Evolutionary conservation across 30 jellyfish, hydroid and myxozoan species (phyloP).

Genomic region (Hydra vulgaris): DNA sequence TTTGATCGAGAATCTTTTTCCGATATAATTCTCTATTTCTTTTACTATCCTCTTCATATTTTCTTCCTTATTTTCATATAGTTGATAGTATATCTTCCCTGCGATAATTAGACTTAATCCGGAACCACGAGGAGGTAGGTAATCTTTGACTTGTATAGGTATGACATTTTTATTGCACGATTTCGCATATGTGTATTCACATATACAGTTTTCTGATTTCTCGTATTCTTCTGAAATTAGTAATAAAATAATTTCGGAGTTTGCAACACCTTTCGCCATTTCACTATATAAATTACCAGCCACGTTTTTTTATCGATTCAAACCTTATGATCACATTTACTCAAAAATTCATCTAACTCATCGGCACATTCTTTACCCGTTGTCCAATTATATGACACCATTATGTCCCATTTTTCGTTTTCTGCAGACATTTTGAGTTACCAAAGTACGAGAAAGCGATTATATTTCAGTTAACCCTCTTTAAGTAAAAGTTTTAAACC

Average conservation of each 20-base stretch:
- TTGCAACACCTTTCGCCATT: constrained; percentile 22
- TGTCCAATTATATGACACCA: constrained; percentile 10
- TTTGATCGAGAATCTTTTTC: neutral
- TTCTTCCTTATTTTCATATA: neutral
- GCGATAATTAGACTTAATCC: neutral
- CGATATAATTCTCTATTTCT: neutral
- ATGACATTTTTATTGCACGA: constrained; percentile 5
- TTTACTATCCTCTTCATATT: neutral
- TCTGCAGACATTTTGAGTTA: neutral
- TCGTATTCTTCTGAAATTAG: constrained; percentile 12
- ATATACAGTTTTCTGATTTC: constrained; percentile 5
- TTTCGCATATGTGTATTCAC: constrained; percentile 14
- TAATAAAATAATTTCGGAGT: neutral
- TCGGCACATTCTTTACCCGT: constrained; percentile 11
- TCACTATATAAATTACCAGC: constrained; percentile 13
- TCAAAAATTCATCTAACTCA: neutral
- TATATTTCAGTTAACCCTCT: neutral
- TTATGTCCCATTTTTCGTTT: constrained; percentile 8
- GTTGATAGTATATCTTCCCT: neutral
- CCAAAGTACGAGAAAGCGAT: neutral
- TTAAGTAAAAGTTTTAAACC: neutral
- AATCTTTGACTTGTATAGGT: constrained; percentile 16
- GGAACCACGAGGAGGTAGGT: constrained; percentile 6
- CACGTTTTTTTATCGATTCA: constrained; percentile 18
- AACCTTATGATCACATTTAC: neutral